A percentile compares a stretch with the other conserved stretches of the same genome.
phyloP scores from a whole-genome alignment of 1,140 invertebrate species.

The Babylonia areolata region DNA sequence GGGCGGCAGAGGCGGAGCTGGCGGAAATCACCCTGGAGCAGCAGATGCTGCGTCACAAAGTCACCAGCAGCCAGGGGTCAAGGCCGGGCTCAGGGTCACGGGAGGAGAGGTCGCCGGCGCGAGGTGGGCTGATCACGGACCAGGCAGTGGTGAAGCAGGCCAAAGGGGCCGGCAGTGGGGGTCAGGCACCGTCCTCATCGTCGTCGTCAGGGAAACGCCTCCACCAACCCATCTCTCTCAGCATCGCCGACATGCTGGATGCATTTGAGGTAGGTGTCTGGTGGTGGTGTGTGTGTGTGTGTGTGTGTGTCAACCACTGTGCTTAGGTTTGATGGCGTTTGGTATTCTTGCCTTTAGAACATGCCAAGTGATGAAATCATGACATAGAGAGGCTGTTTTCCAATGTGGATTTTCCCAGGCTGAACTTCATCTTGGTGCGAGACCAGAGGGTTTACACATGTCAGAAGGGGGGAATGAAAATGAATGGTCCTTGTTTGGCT shows the following conservation, averaged over 20 bases:
- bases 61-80: slow-evolving; percentile 43
- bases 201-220: slow-evolving; percentile 63
- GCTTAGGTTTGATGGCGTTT: too few relatives aligned
- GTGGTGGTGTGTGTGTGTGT: neutral
- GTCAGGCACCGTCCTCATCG: too few relatives aligned
- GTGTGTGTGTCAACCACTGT: too few relatives aligned
- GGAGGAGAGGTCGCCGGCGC: slow-evolving; percentile 29
- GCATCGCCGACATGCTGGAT: slow-evolving; percentile 67
- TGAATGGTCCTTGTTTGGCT: too few relatives aligned
- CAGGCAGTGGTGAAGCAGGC: slow-evolving; percentile 40
- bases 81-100: slow-evolving; percentile 22
- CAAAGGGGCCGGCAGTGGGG: slow-evolving; percentile 23
- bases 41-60: slow-evolving; percentile 66
- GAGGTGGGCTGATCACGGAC: slow-evolving; percentile 41
- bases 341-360: too few relatives aligned
- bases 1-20: slow-evolving; percentile 70
- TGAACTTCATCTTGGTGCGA: too few relatives aligned
- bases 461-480: too few relatives aligned
- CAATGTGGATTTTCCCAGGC: too few relatives aligned
- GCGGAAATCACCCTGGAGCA: slow-evolving; percentile 72
- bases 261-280: slow-evolving; percentile 56
- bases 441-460: too few relatives aligned
- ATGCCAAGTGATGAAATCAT: too few relatives aligned
- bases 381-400: too few relatives aligned
- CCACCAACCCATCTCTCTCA: slow-evolving; percentile 67